These are phyloP conservation scores for Protonemura montana DNA, from an alignment of 2,888 invertebrate genomes.

Conservation along the genomic window DNA sequence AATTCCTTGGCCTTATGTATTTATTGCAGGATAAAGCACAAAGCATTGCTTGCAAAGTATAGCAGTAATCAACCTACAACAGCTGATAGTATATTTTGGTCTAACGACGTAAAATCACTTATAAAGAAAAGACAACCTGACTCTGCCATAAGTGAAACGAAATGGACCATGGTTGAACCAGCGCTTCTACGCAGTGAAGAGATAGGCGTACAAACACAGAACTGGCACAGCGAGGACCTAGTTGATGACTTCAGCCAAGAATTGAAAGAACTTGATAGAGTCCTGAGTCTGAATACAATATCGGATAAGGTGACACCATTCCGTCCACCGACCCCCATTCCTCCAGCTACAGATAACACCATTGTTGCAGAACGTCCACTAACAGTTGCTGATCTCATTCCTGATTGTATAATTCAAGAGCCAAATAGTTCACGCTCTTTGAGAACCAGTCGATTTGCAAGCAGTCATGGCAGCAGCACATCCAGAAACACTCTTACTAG, in stretches of 20 bases:
- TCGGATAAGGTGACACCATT: background rate
- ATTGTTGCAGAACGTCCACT: background rate
- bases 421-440: background rate
- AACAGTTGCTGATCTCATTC: conserved; percentile 20
- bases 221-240: background rate
- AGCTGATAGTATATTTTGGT: background rate
- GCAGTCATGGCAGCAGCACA: background rate
- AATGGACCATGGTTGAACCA: background rate
- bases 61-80: background rate
- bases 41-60: conserved; percentile 20
- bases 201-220: conserved; percentile 16
- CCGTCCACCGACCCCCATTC: background rate
- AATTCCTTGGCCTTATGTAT: background rate
- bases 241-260: conserved; percentile 15
- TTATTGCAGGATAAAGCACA: background rate
- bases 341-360: background rate
- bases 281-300: conserved; percentile 16
- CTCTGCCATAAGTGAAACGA: background rate
- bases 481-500: conserved; percentile 22
- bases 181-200: background rate
- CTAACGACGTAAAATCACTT: background rate
- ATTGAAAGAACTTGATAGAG: conserved; percentile 7
- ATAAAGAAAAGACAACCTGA: background rate
- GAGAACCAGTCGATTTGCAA: background rate
- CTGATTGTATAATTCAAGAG: background rate